A percentile compares a stretch with the other conserved stretches of the same genome.
These are phyloP conservation scores for Meloidogyne floridensis DNA, from an alignment of 1,140 invertebrate species.

Conservation along the genomic window DNA sequence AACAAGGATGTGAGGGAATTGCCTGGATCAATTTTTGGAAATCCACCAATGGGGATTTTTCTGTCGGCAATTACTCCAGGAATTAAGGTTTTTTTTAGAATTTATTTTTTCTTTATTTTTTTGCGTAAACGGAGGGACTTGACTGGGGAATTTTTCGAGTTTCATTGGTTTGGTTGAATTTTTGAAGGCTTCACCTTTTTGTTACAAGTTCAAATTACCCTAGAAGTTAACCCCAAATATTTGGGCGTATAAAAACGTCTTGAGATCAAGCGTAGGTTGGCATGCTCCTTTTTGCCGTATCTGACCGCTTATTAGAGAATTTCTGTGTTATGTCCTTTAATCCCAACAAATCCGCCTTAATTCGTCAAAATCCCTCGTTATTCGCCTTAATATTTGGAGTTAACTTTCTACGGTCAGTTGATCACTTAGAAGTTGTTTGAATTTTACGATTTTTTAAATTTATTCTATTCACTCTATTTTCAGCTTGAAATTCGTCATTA, in stretches of 20 bases:
- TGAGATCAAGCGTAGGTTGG: no score
- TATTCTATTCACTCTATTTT: not conserved
- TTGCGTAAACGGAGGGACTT: not conserved
- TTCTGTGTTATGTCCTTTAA: no score
- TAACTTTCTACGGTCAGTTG: no score
- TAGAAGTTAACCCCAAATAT: no score
- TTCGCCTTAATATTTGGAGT: no score
- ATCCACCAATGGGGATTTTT: slow-evolving; percentile 29
- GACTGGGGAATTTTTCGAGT: not conserved
- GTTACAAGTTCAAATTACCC: no score
- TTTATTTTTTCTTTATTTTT: not conserved
- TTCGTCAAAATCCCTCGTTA: no score
- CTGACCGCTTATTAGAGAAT: no score
- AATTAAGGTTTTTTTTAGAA: slow-evolving; percentile 2
- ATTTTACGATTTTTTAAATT: not conserved
- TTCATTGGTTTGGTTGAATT: not conserved
- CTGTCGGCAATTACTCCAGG: slow-evolving; percentile 25
- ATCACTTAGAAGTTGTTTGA: not conserved
- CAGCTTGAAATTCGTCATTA: slow-evolving; percentile 39
- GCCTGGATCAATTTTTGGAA: slow-evolving; percentile 21
- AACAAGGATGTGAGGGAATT: slow-evolving; percentile 8
- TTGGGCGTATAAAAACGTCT: no score
- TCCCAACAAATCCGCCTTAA: no score
- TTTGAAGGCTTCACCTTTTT: no score
- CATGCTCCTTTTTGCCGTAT: no score